A percentile compares a stretch with the other conserved stretches of the same genome.
These are phyloP conservation scores for Cynocephalus volans DNA, from an alignment of 2,113 vertebrate genomes.

Conservation along the genomic window DNA sequence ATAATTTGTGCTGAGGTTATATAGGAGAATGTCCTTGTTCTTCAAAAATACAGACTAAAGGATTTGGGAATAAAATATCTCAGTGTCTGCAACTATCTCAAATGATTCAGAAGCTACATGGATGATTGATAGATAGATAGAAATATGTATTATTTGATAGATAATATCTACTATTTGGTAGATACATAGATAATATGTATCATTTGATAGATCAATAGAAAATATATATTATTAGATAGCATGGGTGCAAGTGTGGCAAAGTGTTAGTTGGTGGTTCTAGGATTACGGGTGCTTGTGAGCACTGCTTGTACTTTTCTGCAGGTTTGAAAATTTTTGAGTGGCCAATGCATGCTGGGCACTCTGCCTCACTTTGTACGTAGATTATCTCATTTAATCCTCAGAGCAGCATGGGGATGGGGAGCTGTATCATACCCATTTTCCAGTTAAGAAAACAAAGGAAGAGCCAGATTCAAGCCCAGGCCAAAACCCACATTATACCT, in stretches of 20 bases:
- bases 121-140: neutral
- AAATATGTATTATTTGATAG: no score
- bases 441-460: neutral
- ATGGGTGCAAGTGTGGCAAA: neutral
- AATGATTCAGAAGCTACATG: neutral
- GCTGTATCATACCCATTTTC: neutral
- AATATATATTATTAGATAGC: no score
- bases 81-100: neutral
- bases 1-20: neutral
- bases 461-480: neutral
- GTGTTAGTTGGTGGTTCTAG: neutral
- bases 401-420: neutral
- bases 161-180: no score
- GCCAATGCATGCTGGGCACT: accelerated
- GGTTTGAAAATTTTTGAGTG: neutral
- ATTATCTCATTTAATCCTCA: neutral
- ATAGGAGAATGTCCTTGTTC: neutral
- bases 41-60: neutral
- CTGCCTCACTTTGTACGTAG: neutral
- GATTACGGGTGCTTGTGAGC: neutral
- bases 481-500: neutral
- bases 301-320: neutral
- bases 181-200: no score
- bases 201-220: no score
- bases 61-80: neutral